Conservation (phyloP, 2,113 vertebrate genomes). For the Craseonycteris thonglongyai region DNA sequence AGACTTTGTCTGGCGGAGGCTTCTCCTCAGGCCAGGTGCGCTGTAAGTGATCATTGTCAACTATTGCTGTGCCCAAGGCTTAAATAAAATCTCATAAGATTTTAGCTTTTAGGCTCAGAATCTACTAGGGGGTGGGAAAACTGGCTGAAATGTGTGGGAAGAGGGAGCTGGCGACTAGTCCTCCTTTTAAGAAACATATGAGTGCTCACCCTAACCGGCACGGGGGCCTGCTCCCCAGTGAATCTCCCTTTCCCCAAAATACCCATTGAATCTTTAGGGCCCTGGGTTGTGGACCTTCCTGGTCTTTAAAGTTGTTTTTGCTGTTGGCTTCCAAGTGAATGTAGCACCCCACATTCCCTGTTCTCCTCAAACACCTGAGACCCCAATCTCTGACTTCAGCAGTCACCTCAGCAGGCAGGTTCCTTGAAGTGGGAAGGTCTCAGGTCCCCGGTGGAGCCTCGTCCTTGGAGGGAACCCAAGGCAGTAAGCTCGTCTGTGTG, state of each 20-base stretch:
- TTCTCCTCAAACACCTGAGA: neutral
- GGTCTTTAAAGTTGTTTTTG: too few species aligned
- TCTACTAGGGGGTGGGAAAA: neutral
- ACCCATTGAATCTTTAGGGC: neutral
- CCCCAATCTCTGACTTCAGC: neutral
- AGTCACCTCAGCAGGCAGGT: neutral
- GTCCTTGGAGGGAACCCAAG: slow-evolving; percentile 13
- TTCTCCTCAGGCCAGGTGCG: neutral
- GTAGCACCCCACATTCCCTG: neutral
- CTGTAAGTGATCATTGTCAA: neutral
- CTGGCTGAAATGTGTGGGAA: neutral
- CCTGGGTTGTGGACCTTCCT: neutral
- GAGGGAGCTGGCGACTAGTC: neutral
- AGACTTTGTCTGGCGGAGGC: neutral
- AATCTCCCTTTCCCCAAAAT: neutral
- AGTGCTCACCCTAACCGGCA: neutral
- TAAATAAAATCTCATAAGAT: neutral
- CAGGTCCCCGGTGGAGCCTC: neutral
- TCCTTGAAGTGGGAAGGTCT: neutral
- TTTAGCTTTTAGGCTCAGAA: slow-evolving; percentile 13
- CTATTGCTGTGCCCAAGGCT: neutral
- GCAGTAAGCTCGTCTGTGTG: neutral
- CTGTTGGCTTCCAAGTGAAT: neutral
- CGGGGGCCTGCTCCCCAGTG: too few species aligned
- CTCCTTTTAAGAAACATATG: neutral